Conservation (phyloP, 2,888 invertebrate species). For the Myathropa florea region DNA sequence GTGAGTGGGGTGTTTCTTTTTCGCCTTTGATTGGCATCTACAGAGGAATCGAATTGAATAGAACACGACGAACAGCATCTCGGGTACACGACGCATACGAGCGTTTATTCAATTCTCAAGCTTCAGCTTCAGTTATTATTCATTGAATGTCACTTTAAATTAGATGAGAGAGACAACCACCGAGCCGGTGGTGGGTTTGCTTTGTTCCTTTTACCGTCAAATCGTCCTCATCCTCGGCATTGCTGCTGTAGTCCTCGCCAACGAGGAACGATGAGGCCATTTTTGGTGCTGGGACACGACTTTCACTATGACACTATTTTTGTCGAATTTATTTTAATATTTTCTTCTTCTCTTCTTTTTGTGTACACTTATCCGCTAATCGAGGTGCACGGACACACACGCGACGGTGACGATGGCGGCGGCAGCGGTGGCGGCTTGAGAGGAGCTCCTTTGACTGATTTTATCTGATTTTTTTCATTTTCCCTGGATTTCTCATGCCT, state of each 20-base stretch:
- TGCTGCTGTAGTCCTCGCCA: slow-evolving; percentile 67
- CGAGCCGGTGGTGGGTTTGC: not conserved
- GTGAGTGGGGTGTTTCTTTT: not conserved
- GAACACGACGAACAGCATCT: not conserved
- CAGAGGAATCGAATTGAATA: slow-evolving; percentile 14
- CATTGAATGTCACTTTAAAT: slow-evolving; percentile 44
- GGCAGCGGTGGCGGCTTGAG: not conserved
- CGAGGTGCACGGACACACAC: not conserved
- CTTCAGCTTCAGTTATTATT: slow-evolving; percentile 34
- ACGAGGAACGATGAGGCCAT: slow-evolving; percentile 62
- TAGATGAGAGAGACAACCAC: not conserved
- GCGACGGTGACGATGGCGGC: not conserved
- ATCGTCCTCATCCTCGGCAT: slow-evolving; percentile 65
- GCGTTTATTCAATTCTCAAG: not conserved
- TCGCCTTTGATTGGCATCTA: slow-evolving; percentile 24
- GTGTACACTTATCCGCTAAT: not conserved
- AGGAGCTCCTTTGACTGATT: slow-evolving; percentile 13
- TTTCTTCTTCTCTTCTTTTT: not conserved
- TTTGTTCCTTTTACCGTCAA: slow-evolving; percentile 54
- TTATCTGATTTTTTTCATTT: slow-evolving; percentile 27
- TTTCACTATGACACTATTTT: slow-evolving; percentile 53
- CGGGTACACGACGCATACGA: not conserved
- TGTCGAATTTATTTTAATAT: slow-evolving; percentile 7
- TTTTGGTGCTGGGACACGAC: slow-evolving; percentile 14
- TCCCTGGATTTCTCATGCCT: not conserved